Percentiles rank a stretch among this genome's conserved stretches.
These are phyloP conservation scores for Dromius quadrimaculatus DNA, from an alignment of 2,888 invertebrate species.

Conservation along the genomic window DNA sequence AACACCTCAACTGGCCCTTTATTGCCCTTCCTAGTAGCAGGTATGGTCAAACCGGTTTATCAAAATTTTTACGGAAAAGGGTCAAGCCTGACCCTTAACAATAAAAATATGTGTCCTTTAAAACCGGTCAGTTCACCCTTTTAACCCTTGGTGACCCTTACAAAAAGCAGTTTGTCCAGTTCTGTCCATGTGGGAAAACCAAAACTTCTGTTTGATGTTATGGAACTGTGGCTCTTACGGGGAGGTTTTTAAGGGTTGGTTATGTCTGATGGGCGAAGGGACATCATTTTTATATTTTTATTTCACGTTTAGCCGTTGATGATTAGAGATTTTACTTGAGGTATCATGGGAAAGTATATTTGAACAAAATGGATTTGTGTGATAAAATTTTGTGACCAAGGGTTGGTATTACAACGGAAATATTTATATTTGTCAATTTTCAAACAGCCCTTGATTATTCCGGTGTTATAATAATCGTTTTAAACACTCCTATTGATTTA, in stretches of 20 bases:
- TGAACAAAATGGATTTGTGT: conserved; percentile 9
- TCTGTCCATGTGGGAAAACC: conserved; percentile 48
- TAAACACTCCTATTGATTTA: no score
- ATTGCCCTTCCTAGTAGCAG: conserved; percentile 33
- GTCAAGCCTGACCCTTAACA: conserved; percentile 47
- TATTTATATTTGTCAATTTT: no score
- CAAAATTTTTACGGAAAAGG: conserved; percentile 44
- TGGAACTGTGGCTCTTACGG: background rate
- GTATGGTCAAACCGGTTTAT: conserved; percentile 52
- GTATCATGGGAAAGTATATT: conserved; percentile 3
- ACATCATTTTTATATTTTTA: conserved; percentile 50
- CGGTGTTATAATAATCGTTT: no score
- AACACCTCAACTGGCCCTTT: conserved; percentile 26
- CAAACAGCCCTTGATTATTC: no score
- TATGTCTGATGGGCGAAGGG: conserved; percentile 35
- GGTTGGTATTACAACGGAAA: background rate
- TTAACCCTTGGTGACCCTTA: conserved; percentile 42
- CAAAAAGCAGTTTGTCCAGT: conserved; percentile 52
- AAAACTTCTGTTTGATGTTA: conserved; percentile 3
- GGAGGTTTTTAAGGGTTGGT: background rate
- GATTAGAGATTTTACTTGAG: conserved; percentile 29
- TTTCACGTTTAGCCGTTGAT: conserved; percentile 46
- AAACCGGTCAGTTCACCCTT: conserved; percentile 52
- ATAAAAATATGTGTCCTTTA: conserved; percentile 52
- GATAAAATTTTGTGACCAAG: no score